Evolutionary conservation across 2,888 invertebrate genomes (phyloP), one percentile per base, ranked within the genome.

Genomic region (Pocota personata): DNA sequence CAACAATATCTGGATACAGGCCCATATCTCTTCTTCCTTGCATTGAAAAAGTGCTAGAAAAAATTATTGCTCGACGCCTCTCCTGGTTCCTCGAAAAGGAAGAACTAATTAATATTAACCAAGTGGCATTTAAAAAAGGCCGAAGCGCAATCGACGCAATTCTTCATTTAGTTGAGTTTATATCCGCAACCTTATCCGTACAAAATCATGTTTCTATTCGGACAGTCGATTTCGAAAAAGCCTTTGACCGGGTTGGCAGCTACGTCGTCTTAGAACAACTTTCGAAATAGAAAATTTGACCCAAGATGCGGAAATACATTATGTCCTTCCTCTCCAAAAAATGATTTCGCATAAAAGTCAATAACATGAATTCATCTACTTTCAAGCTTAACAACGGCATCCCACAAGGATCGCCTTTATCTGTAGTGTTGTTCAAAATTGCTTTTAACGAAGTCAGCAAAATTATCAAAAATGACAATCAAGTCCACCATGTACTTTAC

Each of bases 341-440:
- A 3, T 37, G 58, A 58, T 73, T 77, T 19, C 58, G 64, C 7
- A 72, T 75, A 8, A 72, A 43, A 73, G 58, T 84, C n/a, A n/a
- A n/a, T n/a, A n/a, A n/a, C n/a, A n/a, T n/a, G n/a, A n/a, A n/a
- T n/a, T n/a, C n/a, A n/a, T n/a, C n/a, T n/a, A n/a, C n/a, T n/a
- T n/a, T n/a, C n/a, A n/a, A n/a, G n/a, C n/a, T n/a, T n/a, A n/a
- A n/a, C n/a, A n/a, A n/a, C n/a, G n/a, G n/a, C n/a, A n/a, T n/a
- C n/a, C n/a, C n/a, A n/a, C n/a, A n/a, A n/a, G n/a, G n/a, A n/a
- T n/a, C n/a, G n/a, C n/a, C n/a, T n/a, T n/a, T n/a, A n/a, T n/a
- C 83, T 0, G 82, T 87, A 21, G 62, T 87, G 3, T 37, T 87
- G 0, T 84, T 84, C 37, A 57, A 55, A 1, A 75, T 77, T 10